A percentile compares a stretch with the other conserved stretches of the same genome.
Conservation (phyloP, 2,113 vertebrate species). For the Salvelinus sp. region DNA sequence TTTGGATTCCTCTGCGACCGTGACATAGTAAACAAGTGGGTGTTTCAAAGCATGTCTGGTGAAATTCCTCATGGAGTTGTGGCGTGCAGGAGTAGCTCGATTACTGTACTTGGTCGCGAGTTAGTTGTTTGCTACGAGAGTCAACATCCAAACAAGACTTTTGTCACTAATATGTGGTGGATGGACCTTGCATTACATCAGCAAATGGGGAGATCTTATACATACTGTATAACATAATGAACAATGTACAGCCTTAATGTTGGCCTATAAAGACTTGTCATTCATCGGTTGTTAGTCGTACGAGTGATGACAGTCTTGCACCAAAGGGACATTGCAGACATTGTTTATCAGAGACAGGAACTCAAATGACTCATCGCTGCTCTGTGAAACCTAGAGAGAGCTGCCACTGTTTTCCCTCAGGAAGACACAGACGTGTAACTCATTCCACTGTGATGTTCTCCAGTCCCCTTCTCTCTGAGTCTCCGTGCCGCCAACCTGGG, state of each 20-base stretch:
- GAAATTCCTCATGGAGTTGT: conserved; percentile 12
- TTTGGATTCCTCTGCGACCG: neutral
- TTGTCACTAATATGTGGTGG: neutral
- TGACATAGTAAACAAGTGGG: conserved; percentile 25
- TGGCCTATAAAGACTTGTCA: no score
- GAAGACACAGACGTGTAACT: conserved; percentile 4
- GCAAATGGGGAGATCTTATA: neutral
- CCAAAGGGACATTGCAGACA: neutral
- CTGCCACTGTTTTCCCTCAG: neutral
- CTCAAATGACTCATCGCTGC: conserved; percentile 5
- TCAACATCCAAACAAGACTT: conserved; percentile 8
- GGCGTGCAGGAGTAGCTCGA: neutral
- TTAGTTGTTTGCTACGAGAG: neutral
- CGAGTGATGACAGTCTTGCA: neutral
- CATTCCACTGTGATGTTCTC: conserved; percentile 3
- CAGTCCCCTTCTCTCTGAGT: neutral
- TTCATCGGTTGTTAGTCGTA: neutral
- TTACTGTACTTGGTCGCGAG: neutral
- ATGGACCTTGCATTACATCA: neutral
- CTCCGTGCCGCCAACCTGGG: neutral
- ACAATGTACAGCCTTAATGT: neutral
- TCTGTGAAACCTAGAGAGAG: neutral
- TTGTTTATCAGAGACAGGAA: neutral
- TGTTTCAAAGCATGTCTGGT: conserved; percentile 24
- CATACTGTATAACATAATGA: neutral